Base-by-base conservation (phyloP, 2,113 vertebrate species). In the Epinephelus fuscoguttatus region DNA sequence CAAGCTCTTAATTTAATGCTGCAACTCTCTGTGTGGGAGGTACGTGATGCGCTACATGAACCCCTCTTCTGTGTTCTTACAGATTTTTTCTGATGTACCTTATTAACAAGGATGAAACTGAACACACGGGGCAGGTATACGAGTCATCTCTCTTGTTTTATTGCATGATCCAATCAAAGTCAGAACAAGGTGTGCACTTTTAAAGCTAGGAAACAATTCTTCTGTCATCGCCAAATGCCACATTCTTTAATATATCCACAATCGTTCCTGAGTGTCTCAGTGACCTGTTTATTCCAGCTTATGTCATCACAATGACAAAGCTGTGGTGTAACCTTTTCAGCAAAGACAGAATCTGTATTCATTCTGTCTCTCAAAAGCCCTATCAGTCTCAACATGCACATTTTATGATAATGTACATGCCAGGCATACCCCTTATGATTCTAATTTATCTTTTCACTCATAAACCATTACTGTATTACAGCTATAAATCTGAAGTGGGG, bases 61-160 rank as follows among this genome's bases (percentile, higher is more conserved):
- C 61, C n/a, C 37, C 11, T 64, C 45, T 19, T 78, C 21, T 88
- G 6, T 86, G 11, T 84, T 55, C 62, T 72, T 78, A 21, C 91
- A 96, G 95, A 79, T 96, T 96, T 78, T 95, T 96, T 77, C 86
- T 96, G 82, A 95, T 95, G 95, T 94, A 95, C 82, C 94, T 96
- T 57, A 95, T 96, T 74, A 95, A 95, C 89, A 96, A 96, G 82
- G 95, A 96, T 84, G 94, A 95, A 64, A 95, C 95, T 0, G 95
- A 96, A 78, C 94, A 96, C 82, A 96, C 95, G 0, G 95, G 95
- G 53, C 95, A 95, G 95, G 95, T 95, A 95, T 63, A 62, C n/a
- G 50, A 10, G 7, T 78, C 68, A 6, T 72, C 47, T 70, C 59
- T 75, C 70, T 11, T 78, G 4, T 88, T 76, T 64, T 18, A 75